Evolutionary conservation across 53 echinoderm and acorn worm species (phyloP).

Genomic region (Zoroaster sp.): DNA sequence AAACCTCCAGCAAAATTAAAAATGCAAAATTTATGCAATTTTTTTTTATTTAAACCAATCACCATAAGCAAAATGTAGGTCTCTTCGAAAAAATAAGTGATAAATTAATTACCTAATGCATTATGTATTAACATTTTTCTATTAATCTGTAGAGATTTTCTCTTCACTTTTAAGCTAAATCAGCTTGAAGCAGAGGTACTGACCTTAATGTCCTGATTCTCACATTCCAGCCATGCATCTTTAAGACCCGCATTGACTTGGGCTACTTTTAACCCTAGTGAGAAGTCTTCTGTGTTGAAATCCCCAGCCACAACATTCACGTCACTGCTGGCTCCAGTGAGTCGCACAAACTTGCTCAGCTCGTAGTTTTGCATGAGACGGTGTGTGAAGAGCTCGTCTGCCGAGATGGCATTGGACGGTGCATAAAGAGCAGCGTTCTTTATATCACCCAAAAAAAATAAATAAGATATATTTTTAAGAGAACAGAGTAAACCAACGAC

Average conservation of each 20-base stretch:
- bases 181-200: no score
- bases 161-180: no score
- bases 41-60: no score
- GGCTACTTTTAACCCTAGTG: slow-evolving; percentile 67
- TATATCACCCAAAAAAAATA: slow-evolving; percentile 1
- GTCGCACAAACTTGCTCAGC: slow-evolving; percentile 80
- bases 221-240: slow-evolving; percentile 82
- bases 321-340: slow-evolving; percentile 65
- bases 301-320: slow-evolving; percentile 80
- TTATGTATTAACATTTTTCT: no score
- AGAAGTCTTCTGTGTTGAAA: slow-evolving; percentile 83
- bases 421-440: slow-evolving; percentile 86
- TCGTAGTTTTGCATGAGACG: slow-evolving; percentile 85
- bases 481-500: not conserved
- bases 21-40: no score
- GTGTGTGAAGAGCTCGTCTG: slow-evolving; percentile 69
- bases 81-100: no score
- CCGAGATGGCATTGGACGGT: slow-evolving; percentile 60
- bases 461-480: not conserved
- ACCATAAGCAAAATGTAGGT: no score
- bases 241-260: slow-evolving; percentile 51
- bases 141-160: no score
- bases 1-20: no score
- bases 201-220: not conserved
- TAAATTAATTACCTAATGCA: no score